Evolutionary conservation across 2,888 invertebrate genomes (phyloP).

Genomic region (Dione vanillae): DNA sequence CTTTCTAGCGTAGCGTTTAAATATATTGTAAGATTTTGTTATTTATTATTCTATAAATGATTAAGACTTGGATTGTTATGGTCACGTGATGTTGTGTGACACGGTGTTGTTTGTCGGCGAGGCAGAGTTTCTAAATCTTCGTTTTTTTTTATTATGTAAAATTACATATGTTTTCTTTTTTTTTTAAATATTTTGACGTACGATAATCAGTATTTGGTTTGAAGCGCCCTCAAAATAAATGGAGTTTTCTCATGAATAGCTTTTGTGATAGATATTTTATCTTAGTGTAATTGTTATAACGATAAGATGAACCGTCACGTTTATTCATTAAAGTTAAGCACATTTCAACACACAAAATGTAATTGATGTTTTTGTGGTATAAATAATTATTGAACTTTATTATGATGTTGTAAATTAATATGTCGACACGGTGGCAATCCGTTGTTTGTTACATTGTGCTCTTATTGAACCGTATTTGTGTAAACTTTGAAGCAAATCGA

Average conservation of each 20-base stretch:
- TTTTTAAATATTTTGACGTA: constrained; percentile 18
- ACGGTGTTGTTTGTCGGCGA: constrained; percentile 10
- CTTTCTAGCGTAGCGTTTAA: constrained; percentile 70
- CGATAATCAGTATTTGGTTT: constrained; percentile 16
- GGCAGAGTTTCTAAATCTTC: constrained; percentile 12
- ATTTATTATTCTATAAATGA: constrained; percentile 80
- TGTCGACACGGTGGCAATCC: background rate
- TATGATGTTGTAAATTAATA: constrained; percentile 6
- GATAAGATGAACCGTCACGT: constrained; percentile 33
- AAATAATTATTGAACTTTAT: constrained; percentile 2
- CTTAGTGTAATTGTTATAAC: constrained; percentile 58
- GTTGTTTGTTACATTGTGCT: background rate
- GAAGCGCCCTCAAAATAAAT: constrained; percentile 5
- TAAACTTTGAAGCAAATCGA: background rate
- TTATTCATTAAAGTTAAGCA: constrained; percentile 48
- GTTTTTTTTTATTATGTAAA: background rate
- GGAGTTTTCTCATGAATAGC: constrained; percentile 49
- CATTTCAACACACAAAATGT: constrained; percentile 46
- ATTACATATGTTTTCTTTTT: background rate
- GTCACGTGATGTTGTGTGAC: constrained; percentile 62
- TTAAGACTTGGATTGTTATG: constrained; percentile 75
- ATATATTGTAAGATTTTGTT: constrained; percentile 75
- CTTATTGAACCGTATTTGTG: background rate
- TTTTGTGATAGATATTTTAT: constrained; percentile 76
- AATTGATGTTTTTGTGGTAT: constrained; percentile 29